phyloP scores from a whole-genome alignment of 1,140 invertebrate genomes.

The Stegodyphus dumicola region DNA sequence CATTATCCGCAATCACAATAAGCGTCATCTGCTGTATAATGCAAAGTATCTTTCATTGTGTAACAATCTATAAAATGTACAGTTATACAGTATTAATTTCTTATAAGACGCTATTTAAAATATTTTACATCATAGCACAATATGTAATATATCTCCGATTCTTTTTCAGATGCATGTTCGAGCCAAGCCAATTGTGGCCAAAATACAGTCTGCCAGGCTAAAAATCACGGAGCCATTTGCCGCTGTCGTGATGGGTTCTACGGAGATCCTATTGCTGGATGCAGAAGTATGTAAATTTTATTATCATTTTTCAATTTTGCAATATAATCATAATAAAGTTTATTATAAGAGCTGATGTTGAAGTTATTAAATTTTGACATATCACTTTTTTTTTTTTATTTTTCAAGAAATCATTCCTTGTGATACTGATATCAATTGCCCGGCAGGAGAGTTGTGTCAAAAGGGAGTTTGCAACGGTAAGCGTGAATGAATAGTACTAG shows the following conservation, averaged over 20 bases:
- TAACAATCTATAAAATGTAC: too few relatives aligned
- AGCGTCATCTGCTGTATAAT: too few relatives aligned
- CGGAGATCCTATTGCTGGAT: constrained; percentile 77
- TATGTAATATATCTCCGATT: too few relatives aligned
- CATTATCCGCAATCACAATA: too few relatives aligned
- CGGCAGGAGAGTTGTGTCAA: constrained; percentile 64
- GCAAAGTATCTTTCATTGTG: too few relatives aligned
- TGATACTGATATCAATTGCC: constrained; percentile 64
- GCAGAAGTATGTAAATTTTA: constrained; percentile 51
- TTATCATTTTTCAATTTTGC: not conserved
- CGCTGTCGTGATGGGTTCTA: constrained; percentile 80
- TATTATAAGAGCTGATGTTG: not conserved
- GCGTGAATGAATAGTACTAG: not conserved
- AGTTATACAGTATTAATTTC: too few relatives aligned
- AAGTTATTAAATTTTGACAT: not conserved
- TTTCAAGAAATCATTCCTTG: constrained; percentile 62
- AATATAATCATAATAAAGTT: not conserved
- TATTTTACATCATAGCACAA: too few relatives aligned
- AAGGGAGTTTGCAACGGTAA: constrained; percentile 63
- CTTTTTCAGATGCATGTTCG: constrained; percentile 53
- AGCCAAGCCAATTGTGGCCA: constrained; percentile 67
- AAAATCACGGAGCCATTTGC: constrained; percentile 79
- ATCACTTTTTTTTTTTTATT: not conserved
- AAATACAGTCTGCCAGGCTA: constrained; percentile 68
- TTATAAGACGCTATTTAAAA: too few relatives aligned